Evolutionary conservation across 2,888 invertebrate genomes (phyloP).

Genomic region (Caenorhabditis imperialis): DNA sequence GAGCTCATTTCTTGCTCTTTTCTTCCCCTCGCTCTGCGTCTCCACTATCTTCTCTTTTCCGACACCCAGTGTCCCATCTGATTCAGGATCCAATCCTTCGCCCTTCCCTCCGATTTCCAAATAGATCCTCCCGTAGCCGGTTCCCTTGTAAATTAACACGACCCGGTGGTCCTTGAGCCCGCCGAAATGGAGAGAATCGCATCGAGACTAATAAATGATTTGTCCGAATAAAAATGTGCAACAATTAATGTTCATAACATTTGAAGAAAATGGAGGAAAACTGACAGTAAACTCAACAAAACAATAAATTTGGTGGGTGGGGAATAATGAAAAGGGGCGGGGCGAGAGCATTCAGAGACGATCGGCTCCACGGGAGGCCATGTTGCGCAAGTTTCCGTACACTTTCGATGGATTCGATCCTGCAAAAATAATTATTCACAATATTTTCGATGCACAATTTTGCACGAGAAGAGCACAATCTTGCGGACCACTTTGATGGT

Average conservation of each 20-base stretch:
- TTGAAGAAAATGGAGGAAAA: neutral
- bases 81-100: too few relatives aligned
- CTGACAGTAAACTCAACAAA: constrained; percentile 23
- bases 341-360: constrained; percentile 83
- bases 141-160: too few relatives aligned
- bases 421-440: too few relatives aligned
- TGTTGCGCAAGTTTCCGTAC: constrained; percentile 91
- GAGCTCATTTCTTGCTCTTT: constrained; percentile 17
- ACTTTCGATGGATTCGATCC: constrained; percentile 97
- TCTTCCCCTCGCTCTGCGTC: constrained; percentile 22
- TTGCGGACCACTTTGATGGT: too few relatives aligned
- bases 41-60: neutral
- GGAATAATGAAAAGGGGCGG: neutral
- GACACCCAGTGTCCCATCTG: constrained; percentile 2
- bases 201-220: constrained; percentile 32
- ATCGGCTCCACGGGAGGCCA: constrained; percentile 88
- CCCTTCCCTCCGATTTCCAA: too few relatives aligned
- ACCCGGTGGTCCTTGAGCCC: too few relatives aligned
- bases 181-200: neutral
- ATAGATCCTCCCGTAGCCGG: too few relatives aligned
- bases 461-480: too few relatives aligned
- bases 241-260: neutral
- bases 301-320: neutral
- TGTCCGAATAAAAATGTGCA: neutral
- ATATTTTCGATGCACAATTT: too few relatives aligned